Base-by-base conservation (phyloP, 2,113 vertebrate species). In the Onychostoma macrolepis region DNA sequence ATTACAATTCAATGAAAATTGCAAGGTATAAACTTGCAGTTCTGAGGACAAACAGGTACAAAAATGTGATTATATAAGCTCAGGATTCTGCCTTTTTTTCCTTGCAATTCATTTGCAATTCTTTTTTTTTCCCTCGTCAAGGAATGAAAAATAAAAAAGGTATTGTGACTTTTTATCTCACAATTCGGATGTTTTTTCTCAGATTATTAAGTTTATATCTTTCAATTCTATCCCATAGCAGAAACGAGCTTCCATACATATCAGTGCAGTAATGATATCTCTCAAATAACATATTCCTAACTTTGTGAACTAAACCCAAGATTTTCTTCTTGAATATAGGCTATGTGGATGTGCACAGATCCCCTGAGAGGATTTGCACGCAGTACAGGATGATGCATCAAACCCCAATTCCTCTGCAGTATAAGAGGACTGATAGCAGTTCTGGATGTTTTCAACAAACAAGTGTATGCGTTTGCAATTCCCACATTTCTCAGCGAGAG, bases 401-500 rank as follows among this genome's bases (percentile, higher is more conserved):
- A 58, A 80, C 61, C 12, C 15, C 33, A 67, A 61, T 45, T 38
- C 10, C 7, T 4, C 11, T 10, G 69, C 17, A 30, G 28, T 33
- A 24, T 50, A 72, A 81, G 63, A 80, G 48, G 10, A 65, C 56
- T 43, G 77, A 61, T 28, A 26, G 26, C 43, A 83, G 53, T 76
- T 41, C 0, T 21, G 2, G 50, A 28, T 53, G 77, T 81, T 58
- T 28, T 24, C 28, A 80, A 75, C 65, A 65, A 75, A 24, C 26
- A 77, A 53, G 26, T 80, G 63, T 45, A 36, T 12, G 72, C 10
- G 78, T 63, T 48, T 78, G 84, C 74, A 87, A 85, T 80, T 58
- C 81, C 53, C 76, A 53, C 53, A 77, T 75, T 26, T 74, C 26
- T 56, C 58, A 21, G 21, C 28, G 17, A 0, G 4, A 56, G n/a